Percentiles rank a stretch among this genome's conserved stretches.
Conservation (phyloP, 2,113 vertebrate species). For the Halichoeres trimaculatus region DNA sequence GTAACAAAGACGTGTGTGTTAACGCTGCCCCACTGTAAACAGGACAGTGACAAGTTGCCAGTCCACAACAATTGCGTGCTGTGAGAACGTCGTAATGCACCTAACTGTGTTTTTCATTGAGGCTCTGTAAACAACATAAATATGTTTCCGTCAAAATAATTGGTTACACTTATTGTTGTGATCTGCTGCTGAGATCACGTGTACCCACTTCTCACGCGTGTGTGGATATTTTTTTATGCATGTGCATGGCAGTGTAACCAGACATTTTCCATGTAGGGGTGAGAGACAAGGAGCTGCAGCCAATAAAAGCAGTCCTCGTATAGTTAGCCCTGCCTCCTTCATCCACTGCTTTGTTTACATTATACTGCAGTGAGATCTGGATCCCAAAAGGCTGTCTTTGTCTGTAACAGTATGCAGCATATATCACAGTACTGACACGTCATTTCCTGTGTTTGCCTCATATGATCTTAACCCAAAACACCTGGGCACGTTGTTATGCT, state of each 20-base stretch:
- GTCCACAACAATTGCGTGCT: background rate
- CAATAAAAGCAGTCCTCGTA: constrained; percentile 54
- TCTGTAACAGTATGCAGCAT: background rate
- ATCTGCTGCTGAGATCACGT: constrained; percentile 73
- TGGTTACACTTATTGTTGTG: constrained; percentile 67
- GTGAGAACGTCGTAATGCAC: background rate
- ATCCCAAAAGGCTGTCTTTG: constrained; percentile 39
- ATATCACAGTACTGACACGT: background rate
- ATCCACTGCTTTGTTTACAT: constrained; percentile 71
- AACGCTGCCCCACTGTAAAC: background rate
- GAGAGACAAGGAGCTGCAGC: constrained; percentile 58
- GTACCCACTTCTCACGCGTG: constrained; percentile 66
- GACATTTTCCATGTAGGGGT: constrained; percentile 59
- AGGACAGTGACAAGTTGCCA: background rate
- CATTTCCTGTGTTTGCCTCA: background rate
- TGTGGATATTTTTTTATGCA: constrained; percentile 56
- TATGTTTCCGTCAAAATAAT: no score
- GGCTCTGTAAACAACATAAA: no score
- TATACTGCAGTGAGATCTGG: constrained; percentile 54
- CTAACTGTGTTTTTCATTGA: background rate
- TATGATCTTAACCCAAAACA: background rate
- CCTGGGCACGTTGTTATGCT: background rate
- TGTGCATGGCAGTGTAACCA: constrained; percentile 56
- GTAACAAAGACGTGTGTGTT: background rate
- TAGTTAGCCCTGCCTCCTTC: constrained; percentile 30